Percentiles rank a stretch among this genome's conserved stretches.
Conservation (phyloP, 2,113 vertebrate species). For the Arvicanthis niloticus region DNA sequence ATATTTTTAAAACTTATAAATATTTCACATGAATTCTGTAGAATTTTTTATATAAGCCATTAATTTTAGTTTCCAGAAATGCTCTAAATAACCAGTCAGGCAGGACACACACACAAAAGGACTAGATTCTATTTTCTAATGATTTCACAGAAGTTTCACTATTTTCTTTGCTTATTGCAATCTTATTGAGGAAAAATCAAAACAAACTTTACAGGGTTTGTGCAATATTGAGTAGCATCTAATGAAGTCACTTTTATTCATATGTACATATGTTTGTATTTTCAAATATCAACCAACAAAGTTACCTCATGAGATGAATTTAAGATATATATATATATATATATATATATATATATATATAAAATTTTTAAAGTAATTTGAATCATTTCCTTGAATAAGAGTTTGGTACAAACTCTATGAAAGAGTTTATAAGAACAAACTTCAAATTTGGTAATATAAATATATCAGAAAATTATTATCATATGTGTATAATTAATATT, state of each 20-base stretch:
- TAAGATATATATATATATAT: background rate
- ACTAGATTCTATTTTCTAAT: background rate
- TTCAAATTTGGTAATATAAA: background rate
- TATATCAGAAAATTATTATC: background rate
- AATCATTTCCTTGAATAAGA: background rate
- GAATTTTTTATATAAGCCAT: background rate
- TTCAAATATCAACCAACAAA: background rate
- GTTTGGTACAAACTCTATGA: background rate
- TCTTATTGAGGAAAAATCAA: background rate
- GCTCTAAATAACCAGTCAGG: background rate
- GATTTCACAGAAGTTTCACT: background rate
- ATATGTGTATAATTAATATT: background rate
- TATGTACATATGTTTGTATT: background rate
- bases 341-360: background rate
- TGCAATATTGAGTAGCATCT: background rate
- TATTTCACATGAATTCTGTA: background rate
- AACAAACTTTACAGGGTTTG: background rate
- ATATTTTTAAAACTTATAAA: background rate
- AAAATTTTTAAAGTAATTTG: background rate
- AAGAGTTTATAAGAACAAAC: background rate
- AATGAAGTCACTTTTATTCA: background rate
- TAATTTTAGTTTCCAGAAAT: background rate
- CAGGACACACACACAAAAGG: background rate
- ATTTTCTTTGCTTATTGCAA: background rate
- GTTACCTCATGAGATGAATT: background rate